Percentiles rank a stretch among this genome's conserved stretches.
Conservation (phyloP, 2,888 invertebrate species). For the Tuberolachnus salignus region DNA sequence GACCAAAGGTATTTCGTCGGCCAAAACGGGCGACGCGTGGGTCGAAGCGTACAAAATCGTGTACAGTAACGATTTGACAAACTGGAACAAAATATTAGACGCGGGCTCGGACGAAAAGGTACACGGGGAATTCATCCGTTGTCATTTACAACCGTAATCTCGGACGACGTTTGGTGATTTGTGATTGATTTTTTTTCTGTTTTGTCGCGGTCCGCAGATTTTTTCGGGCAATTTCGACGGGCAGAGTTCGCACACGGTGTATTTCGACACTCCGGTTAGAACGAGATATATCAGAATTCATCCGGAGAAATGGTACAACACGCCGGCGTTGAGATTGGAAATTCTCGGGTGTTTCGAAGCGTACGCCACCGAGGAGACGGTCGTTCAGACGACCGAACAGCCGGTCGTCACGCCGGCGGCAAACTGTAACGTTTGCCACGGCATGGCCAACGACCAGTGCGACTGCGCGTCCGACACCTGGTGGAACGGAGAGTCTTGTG, state of each 20-base stretch:
- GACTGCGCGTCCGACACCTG: slow-evolving; percentile 66
- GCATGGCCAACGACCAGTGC: slow-evolving; percentile 59
- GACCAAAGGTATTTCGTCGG: slow-evolving; percentile 66
- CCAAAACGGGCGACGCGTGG: slow-evolving; percentile 70
- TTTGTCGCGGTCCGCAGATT: slow-evolving; percentile 61
- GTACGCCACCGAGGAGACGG: slow-evolving; percentile 64
- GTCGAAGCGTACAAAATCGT: slow-evolving; percentile 75
- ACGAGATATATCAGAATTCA: slow-evolving; percentile 75
- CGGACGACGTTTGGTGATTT: slow-evolving; percentile 59
- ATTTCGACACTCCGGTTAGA: slow-evolving; percentile 75
- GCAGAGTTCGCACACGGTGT: slow-evolving; percentile 68
- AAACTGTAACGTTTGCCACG: slow-evolving; percentile 61
- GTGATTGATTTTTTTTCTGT: too few relatives aligned
- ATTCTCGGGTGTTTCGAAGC: slow-evolving; percentile 79
- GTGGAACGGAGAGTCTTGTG: slow-evolving; percentile 80
- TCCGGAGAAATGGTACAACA: slow-evolving; percentile 75
- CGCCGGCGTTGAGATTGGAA: slow-evolving; percentile 77
- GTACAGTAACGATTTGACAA: slow-evolving; percentile 74
- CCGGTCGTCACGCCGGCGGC: slow-evolving; percentile 45
- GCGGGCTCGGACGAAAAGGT: slow-evolving; percentile 65
- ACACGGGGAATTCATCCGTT: slow-evolving; percentile 4
- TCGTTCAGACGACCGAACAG: slow-evolving; percentile 52
- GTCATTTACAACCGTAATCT: slow-evolving; percentile 8
- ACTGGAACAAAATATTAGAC: slow-evolving; percentile 75
- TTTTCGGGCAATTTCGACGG: slow-evolving; percentile 79